phyloP scores from a whole-genome alignment of 1,140 invertebrate species.

The Drosophila tropicalis region DNA sequence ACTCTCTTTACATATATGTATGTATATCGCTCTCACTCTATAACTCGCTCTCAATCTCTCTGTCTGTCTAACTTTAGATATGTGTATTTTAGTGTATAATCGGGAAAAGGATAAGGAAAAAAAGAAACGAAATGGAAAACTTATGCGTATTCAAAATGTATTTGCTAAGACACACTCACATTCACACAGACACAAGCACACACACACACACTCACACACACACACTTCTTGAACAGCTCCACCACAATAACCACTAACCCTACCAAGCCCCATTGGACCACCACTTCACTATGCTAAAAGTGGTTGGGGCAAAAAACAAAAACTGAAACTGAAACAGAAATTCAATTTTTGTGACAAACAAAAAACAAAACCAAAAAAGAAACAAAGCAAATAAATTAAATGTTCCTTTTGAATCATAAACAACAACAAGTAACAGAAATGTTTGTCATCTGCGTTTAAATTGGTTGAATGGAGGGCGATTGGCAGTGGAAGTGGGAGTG shows the following conservation, averaged over 20 bases:
- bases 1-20: conserved; percentile 33
- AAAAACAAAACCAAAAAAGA: conserved; percentile 33
- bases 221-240: conserved; percentile 18
- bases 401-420: conserved; percentile 81
- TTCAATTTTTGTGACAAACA: conserved; percentile 70
- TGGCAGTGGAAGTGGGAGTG: conserved; percentile 20
- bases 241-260: not conserved
- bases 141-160: conserved; percentile 50
- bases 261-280: conserved; percentile 5
- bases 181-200: conserved; percentile 27
- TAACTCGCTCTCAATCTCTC: conserved; percentile 71
- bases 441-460: conserved; percentile 37
- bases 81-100: conserved; percentile 59
- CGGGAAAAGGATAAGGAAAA: conserved; percentile 12
- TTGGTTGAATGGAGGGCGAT: conserved; percentile 14
- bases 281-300: conserved; percentile 28
- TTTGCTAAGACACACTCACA: conserved; percentile 40
- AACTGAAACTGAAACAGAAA: conserved; percentile 63
- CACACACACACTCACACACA: conserved; percentile 24
- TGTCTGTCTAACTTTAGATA: conserved; percentile 77
- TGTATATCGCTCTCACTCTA: conserved; percentile 67
- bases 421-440: conserved; percentile 35
- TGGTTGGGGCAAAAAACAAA: conserved; percentile 56
- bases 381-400: conserved; percentile 79
- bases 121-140: conserved; percentile 26